These are phyloP conservation scores for Poicephalus meyeri DNA, from an alignment of 2,113 vertebrate genomes.

Conservation along the genomic window DNA sequence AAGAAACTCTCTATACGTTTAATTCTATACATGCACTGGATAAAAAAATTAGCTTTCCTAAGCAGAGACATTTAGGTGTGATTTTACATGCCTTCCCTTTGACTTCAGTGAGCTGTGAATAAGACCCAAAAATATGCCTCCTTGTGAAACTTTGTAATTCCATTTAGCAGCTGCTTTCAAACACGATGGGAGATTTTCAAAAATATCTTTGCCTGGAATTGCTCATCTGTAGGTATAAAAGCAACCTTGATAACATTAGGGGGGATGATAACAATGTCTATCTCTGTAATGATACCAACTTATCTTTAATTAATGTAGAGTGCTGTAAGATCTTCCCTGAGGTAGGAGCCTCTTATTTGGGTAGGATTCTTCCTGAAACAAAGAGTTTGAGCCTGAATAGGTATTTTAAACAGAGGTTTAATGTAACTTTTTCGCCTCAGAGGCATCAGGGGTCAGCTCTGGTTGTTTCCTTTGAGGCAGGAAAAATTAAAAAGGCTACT, in stretches of 20 bases:
- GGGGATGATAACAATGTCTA: conserved; percentile 23
- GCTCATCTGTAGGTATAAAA: conserved; percentile 33
- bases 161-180: conserved; percentile 35
- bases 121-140: neutral
- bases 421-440: neutral
- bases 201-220: conserved; percentile 29
- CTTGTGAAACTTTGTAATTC: neutral
- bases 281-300: conserved; percentile 25
- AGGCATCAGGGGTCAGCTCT: neutral
- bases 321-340: conserved; percentile 9
- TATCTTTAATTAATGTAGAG: conserved; percentile 58
- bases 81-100: neutral
- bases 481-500: conserved; percentile 32
- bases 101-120: neutral
- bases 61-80: neutral
- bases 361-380: neutral
- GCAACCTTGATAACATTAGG: conserved; percentile 35
- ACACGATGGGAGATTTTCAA: conserved; percentile 39
- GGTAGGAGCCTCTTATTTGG: neutral
- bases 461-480: neutral
- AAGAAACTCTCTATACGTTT: neutral
- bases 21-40: neutral
- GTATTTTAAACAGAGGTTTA: neutral
- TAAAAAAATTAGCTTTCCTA: neutral
- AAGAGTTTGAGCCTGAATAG: neutral